Conservation (phyloP, 2,888 invertebrate genomes). For the Nemoura dubitans region DNA sequence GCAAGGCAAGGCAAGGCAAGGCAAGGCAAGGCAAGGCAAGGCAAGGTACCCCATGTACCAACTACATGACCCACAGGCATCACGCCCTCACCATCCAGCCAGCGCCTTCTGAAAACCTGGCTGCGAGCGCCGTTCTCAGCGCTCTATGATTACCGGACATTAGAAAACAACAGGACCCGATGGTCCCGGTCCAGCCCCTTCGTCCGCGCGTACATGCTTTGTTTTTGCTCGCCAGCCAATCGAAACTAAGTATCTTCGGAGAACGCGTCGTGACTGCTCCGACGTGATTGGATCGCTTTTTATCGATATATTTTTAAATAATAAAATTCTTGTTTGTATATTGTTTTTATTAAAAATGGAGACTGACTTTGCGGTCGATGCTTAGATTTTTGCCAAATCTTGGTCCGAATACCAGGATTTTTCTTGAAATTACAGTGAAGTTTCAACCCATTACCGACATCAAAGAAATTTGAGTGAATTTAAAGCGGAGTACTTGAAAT, state of each 20-base stretch:
- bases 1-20: too few species aligned
- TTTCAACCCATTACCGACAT: too few species aligned
- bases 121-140: neutral
- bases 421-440: too few species aligned
- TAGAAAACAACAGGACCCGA: neutral
- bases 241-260: neutral
- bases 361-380: neutral
- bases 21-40: too few species aligned
- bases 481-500: too few species aligned
- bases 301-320: slow-evolving; percentile 12
- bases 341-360: slow-evolving; percentile 1
- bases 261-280: neutral
- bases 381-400: too few species aligned
- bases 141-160: neutral
- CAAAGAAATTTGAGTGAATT: too few species aligned
- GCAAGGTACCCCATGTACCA: too few species aligned
- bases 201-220: neutral
- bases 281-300: neutral
- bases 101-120: too few species aligned
- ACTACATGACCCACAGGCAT: neutral
- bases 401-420: too few species aligned
- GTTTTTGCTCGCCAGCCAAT: neutral
- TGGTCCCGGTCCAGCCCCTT: neutral
- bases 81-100: neutral
- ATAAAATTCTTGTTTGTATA: neutral